Base-by-base conservation (phyloP, 1,140 invertebrate genomes). In the Zaprionus nigranus region DNA sequence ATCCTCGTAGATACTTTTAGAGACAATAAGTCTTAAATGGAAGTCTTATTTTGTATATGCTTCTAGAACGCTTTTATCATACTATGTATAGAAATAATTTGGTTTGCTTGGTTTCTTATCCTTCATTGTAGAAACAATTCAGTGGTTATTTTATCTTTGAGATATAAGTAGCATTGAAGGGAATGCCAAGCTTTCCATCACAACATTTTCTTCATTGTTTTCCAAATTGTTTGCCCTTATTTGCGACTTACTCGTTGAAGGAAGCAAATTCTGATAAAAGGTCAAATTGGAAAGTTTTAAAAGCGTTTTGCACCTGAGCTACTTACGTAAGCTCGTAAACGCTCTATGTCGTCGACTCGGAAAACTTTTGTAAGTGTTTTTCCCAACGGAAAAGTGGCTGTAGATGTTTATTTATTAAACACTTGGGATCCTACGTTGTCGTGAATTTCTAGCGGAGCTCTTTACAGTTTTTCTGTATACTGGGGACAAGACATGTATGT, bases 391-490 rank as follows among this genome's bases (percentile, higher is more conserved):
- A 54, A 65, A 57, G 43, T 60, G 54, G 64, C 74, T 57, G 67
- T 71, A 77, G 84, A 63, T 77, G 75, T 84, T 84, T 60, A 81
- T 78, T 88, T 84, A 90, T 87, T 79, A 79, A 87, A 81, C 68
- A 73, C 56, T 72, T 58, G 57, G 64, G 26, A 30, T 43, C 36
- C 38, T 20, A 58, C 28, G 15, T 28, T 28, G n/a, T n/a, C 30
- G 51, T 20, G 22, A 38, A 38, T 56, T 17, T 34, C 0, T 11
- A 34, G 30, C 1, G 56, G 15, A 9, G 28, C n/a, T n/a, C n/a
- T 20, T 28, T 36, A 15, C 46, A 58, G 28, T 49, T 43, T 75
- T 49, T 24, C 11, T 60, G 70, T 26, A n/a, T n/a, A n/a, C n/a
- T n/a, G n/a, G n/a, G n/a, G 40, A 53, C 54, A 54, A 49, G 17